Percentiles rank a stretch among this genome's conserved stretches.
phyloP scores from a whole-genome alignment of 1,140 invertebrate genomes.

The Calliopsis andreniformis region DNA sequence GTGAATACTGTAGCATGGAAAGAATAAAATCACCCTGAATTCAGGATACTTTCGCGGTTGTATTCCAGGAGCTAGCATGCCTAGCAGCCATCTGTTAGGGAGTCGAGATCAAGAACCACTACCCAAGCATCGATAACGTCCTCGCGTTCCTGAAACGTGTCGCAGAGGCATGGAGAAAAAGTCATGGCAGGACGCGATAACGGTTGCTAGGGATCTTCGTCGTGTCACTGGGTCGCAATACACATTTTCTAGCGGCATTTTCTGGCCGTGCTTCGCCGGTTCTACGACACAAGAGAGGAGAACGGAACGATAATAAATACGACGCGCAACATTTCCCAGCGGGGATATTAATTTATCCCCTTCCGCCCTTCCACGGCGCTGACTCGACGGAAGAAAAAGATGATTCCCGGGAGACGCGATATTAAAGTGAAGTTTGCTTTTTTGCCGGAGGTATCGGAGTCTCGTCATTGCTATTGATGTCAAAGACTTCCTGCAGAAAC shows the following conservation, averaged over 20 bases:
- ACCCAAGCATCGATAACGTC: constrained; percentile 44
- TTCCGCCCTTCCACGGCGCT: too few relatives aligned
- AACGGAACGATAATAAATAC: constrained; percentile 42
- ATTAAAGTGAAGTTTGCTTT: not conserved
- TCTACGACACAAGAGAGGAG: not conserved
- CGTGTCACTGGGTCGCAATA: constrained; percentile 42
- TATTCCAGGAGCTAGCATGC: constrained; percentile 21
- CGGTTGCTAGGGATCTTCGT: constrained; percentile 47
- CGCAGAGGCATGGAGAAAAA: constrained; percentile 44
- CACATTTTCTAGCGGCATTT: constrained; percentile 52
- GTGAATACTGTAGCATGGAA: not conserved
- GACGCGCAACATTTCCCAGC: constrained; percentile 29
- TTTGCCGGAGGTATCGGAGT: not conserved
- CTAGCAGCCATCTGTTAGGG: constrained; percentile 4
- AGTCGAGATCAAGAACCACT: constrained; percentile 34
- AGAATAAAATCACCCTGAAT: not conserved
- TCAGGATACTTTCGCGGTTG: not conserved
- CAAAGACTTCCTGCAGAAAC: not conserved
- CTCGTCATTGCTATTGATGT: not conserved
- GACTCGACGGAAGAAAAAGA: not conserved
- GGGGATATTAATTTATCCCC: constrained; percentile 34
- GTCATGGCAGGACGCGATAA: constrained; percentile 46
- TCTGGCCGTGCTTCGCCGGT: constrained; percentile 2
- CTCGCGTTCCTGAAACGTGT: constrained; percentile 49
- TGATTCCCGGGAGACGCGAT: not conserved